Percentiles rank a stretch among this genome's conserved stretches.
Conservation (phyloP, 2,113 vertebrate species). For the Gracilinanus agilis region DNA sequence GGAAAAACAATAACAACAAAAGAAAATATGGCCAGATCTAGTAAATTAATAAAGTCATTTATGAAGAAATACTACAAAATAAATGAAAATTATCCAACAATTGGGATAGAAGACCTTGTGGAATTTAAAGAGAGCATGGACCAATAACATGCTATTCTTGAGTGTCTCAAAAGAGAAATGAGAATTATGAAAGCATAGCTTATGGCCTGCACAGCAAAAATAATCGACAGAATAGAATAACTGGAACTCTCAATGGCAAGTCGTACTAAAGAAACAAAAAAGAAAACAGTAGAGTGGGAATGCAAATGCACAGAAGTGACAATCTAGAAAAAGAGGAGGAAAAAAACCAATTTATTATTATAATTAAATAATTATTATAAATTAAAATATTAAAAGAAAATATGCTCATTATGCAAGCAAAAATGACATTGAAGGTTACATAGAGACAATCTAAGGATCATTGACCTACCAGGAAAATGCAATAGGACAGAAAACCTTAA, state of each 20-base stretch:
- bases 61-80: neutral
- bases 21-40: neutral
- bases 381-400: neutral
- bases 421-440: neutral
- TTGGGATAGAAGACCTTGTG: neutral
- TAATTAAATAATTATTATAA: too few species aligned
- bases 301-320: neutral
- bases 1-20: neutral
- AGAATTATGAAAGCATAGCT: neutral
- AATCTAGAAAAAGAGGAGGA: neutral
- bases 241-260: neutral
- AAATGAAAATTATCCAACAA: neutral
- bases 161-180: neutral
- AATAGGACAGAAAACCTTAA: neutral
- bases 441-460: neutral
- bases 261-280: neutral
- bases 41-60: neutral
- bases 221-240: neutral
- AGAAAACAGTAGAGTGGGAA: neutral
- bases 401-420: neutral
- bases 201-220: neutral
- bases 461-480: neutral
- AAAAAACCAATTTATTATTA: neutral
- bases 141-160: neutral
- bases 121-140: neutral